Evolutionary conservation across 2,888 invertebrate species (phyloP).

Genomic region (Oscheius onirici): DNA sequence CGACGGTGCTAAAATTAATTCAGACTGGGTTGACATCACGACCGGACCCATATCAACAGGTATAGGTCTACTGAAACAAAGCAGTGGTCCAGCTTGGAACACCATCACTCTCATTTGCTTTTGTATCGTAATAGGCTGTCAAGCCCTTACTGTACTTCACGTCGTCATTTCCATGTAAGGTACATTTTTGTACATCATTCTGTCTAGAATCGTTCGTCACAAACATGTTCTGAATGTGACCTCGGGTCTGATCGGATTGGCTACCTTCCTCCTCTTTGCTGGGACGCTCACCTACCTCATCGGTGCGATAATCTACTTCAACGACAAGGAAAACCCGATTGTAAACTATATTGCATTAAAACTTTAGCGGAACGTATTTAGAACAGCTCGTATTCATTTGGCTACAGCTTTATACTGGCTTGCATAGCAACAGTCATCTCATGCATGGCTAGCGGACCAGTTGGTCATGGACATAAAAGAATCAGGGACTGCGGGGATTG

Average conservation of each 20-base stretch:
- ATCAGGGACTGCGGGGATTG: slow-evolving; percentile 18
- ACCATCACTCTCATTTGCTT: neutral
- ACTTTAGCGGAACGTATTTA: too few relatives aligned
- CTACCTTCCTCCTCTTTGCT: neutral
- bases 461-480: slow-evolving; percentile 13
- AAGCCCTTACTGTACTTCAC: neutral
- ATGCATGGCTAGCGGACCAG: neutral
- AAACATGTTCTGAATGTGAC: slow-evolving; percentile 2
- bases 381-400: neutral
- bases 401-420: slow-evolving; percentile 7
- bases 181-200: neutral
- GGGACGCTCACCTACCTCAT: slow-evolving; percentile 8
- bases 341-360: neutral
- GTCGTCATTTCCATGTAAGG: slow-evolving; percentile 8
- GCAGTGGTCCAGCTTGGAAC: neutral
- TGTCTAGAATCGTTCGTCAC: slow-evolving; percentile 5
- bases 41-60: neutral
- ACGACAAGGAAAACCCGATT: neutral
- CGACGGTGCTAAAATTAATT: neutral
- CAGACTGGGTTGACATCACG: neutral
- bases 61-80: neutral
- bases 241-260: neutral
- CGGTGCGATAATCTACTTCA: neutral
- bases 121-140: neutral
- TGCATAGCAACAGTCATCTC: slow-evolving; percentile 9